Evolutionary conservation across 2,797 vertebrate species (phyloP).

Genomic region (Dryobates pubescens): DNA sequence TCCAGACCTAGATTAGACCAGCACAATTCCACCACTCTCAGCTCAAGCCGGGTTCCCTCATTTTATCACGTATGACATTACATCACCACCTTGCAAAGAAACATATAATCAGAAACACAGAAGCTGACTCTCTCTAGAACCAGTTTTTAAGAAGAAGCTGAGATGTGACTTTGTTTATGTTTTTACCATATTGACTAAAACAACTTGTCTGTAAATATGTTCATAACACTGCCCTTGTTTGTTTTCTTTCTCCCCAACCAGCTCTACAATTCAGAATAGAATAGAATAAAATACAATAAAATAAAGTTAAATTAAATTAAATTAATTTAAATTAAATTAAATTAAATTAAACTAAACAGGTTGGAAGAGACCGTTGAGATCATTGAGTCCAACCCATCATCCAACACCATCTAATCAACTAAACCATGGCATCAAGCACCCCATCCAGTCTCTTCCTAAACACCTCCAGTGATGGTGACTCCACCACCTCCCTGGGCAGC

Average conservation of each 20-base stretch:
- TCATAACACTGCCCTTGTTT: not conserved
- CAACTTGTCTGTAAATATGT: not conserved
- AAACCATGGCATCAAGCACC: too few relatives aligned
- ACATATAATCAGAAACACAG: constrained; percentile 70
- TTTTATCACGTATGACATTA: constrained; percentile 61
- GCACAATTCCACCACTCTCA: constrained; percentile 57
- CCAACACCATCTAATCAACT: too few relatives aligned
- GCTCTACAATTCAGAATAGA: not conserved
- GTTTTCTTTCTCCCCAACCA: not conserved
- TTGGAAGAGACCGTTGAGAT: too few relatives aligned
- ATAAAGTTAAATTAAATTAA: too few relatives aligned
- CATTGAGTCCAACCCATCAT: too few relatives aligned
- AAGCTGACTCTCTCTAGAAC: constrained; percentile 51
- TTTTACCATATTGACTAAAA: not conserved
- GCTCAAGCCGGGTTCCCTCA: constrained; percentile 1
- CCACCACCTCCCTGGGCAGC: too few relatives aligned
- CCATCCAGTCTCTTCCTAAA: too few relatives aligned
- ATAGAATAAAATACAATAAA: too few relatives aligned
- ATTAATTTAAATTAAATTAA: too few relatives aligned
- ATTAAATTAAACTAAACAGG: too few relatives aligned
- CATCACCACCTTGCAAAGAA: constrained; percentile 64
- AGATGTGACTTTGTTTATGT: constrained; percentile 46
- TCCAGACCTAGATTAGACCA: constrained; percentile 59
- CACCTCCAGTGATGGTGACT: too few relatives aligned
- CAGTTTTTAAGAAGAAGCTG: constrained; percentile 53